phyloP scores from a whole-genome alignment of 1,140 invertebrate genomes.

The Leucophenga varia region DNA sequence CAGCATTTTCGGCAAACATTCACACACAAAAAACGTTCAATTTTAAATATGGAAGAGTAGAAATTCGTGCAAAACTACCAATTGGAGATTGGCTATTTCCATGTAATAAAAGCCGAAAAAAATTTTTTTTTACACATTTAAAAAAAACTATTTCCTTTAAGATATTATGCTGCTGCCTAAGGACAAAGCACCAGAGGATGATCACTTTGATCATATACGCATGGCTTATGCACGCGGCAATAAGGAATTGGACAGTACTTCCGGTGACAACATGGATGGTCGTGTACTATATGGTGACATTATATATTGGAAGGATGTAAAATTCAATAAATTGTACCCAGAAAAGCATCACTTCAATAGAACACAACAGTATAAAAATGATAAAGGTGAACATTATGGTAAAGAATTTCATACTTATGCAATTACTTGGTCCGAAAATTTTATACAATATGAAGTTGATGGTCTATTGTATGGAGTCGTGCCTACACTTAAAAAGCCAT shows the following conservation, averaged over 20 bases:
- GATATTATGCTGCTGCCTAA: conserved; percentile 41
- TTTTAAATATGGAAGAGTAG: conserved; percentile 39
- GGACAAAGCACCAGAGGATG: conserved; percentile 39
- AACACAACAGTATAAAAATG: too few species aligned
- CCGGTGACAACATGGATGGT: conserved; percentile 34
- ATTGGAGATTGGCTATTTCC: conserved; percentile 44
- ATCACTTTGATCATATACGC: conserved; percentile 34
- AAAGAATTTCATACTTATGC: conserved; percentile 67
- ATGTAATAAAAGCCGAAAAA: too few species aligned
- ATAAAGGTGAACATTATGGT: conserved; percentile 59
- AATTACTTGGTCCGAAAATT: conserved; percentile 64
- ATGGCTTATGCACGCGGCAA: conserved; percentile 38
- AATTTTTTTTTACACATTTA: too few species aligned
- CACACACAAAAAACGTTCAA: conserved; percentile 35
- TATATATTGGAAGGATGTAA: neutral
- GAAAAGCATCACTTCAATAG: too few species aligned
- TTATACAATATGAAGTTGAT: conserved; percentile 61
- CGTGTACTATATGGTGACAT: conserved; percentile 33
- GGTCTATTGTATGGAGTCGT: conserved; percentile 49
- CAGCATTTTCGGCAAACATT: conserved; percentile 35
- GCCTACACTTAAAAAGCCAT: conserved; percentile 31
- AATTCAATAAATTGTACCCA: too few species aligned
- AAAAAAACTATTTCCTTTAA: too few species aligned
- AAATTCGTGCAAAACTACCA: conserved; percentile 35
- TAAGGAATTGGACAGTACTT: conserved; percentile 17